Base-by-base conservation (phyloP, 2,888 invertebrate genomes). In the Ephialtes manifestator region DNA sequence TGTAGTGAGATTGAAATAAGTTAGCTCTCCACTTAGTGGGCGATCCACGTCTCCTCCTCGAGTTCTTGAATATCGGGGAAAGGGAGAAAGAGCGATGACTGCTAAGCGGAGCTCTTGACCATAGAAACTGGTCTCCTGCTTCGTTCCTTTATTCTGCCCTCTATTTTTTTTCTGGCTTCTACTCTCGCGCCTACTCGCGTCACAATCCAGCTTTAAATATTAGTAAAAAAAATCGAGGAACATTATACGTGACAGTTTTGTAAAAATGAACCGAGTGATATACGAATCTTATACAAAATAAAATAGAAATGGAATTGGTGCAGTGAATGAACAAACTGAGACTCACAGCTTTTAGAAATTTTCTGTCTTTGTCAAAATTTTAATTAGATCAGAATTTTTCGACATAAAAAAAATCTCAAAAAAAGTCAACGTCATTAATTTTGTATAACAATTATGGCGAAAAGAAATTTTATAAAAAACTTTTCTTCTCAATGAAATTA, bases 11-110 rank as follows among this genome's bases (percentile, higher is more conserved):
- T 72, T 24, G 53, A 78, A 81, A 81, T 74, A 72, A 81, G 81
- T 81, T 76, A 71, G 58, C 68, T 81, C 63, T 18, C 68, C 84
- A 63, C 70, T 84, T 65, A 72, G 81, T 74, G 84, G 74, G 81
- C 81, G 84, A 81, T 81, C 31, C 68, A 48, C 67, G 35, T 39
- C 20, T 53, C 11, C 55, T 35, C 18, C 0, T 15, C 11, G 55
- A 20, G 39, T 71, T 35, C 13, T 63, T 13, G 75, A 48, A 75
- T 20, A 63, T 75, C 48, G 58, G 43, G 72, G 28, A 60, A 74
- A 28, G 39, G 7, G 24, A 10, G 24, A 72, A 55, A 58, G 55
- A 58, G 20, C 24, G 35, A 58, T 8, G 58, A 74, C 28, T 1
- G n/a, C 5, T 10, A 24, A 65, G 8, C 46, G n/a, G 28, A 74